Evolutionary conservation across 2,797 vertebrate species (phyloP).

Genomic region (Acipenser ruthenus): DNA sequence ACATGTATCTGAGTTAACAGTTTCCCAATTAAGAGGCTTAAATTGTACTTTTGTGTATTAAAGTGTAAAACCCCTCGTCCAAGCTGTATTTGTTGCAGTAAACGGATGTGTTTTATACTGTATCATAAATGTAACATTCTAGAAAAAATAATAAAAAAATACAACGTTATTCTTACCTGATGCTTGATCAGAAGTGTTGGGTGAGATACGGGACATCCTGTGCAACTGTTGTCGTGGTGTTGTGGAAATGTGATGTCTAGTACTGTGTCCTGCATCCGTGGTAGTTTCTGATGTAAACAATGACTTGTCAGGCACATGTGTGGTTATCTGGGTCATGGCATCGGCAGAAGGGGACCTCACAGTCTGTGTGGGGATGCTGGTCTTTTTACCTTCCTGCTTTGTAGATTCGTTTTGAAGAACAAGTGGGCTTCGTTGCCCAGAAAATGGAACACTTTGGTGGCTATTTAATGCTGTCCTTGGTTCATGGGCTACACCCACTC

Average conservation of each 20-base stretch:
- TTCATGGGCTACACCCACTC: too few species aligned
- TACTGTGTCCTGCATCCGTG: neutral
- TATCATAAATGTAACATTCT: too few species aligned
- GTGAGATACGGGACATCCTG: conserved; percentile 10
- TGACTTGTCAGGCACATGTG: conserved; percentile 31
- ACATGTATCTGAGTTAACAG: too few species aligned
- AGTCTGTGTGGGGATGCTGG: neutral
- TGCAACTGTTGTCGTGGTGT: conserved; percentile 14
- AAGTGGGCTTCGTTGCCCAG: conserved; percentile 25
- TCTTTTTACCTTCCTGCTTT: conserved; percentile 1
- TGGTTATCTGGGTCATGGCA: conserved; percentile 52
- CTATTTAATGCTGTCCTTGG: too few species aligned
- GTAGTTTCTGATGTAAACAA: conserved; percentile 3
- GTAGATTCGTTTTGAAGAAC: conserved; percentile 16
- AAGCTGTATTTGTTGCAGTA: too few species aligned
- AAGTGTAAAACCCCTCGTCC: too few species aligned
- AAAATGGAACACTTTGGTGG: too few species aligned
- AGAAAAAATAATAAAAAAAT: neutral
- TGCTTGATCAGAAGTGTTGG: conserved; percentile 11
- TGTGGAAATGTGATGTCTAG: conserved; percentile 22
- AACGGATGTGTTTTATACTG: too few species aligned
- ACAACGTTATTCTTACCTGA: conserved; percentile 30
- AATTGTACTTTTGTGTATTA: too few species aligned
- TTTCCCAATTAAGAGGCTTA: too few species aligned
- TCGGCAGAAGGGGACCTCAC: conserved; percentile 18